Evolutionary conservation across 2,113 vertebrate species (phyloP), one percentile per base, ranked within the genome.

Genomic region (Bolborhynchus lineola): DNA sequence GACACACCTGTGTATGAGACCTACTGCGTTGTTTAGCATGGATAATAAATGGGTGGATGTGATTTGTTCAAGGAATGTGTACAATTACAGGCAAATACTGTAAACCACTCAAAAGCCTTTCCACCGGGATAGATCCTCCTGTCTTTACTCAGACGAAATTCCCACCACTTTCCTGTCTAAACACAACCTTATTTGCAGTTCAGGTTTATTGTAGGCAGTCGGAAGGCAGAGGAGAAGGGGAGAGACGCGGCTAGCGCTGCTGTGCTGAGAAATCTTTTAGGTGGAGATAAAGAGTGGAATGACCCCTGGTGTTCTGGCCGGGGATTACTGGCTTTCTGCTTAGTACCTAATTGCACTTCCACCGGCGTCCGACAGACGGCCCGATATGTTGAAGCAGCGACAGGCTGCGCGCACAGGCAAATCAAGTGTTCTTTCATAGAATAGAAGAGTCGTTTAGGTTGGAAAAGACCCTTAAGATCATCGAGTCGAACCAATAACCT

Each of bases 231-330:
- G 44, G 50, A 47, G 35, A 44, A 74, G 10, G 47, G 44, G 65
- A 89, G 53, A 82, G 29, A 53, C 35, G 67, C 6, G 17, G 49
- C 50, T 42, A 4, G 52, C 0, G 33, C 59, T 37, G 9, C 3
- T 13, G 25, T 1, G 23, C 42, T 31, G 53, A 33, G 64, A 50
- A 50, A 79, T 3, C 16, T 59, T 35, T 63, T 5, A n/a, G 25
- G 16, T 46, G 89, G 65, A 65, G 70, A 39, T 90, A 67, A 95
- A 87, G 97, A 29, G 83, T 53, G 84, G 94, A 83, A 41, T 83
- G 97, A 97, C 98, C 97, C 97, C 98, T 98, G 68, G 96, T 97
- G 98, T 93, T 93, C 63, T 11, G 71, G 24, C 55, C 11, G n/a
- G 80, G 96, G 93, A 97, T 91, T 95, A 41, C 86, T 23, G 69